Evolutionary conservation across 2,888 invertebrate genomes (phyloP).

Genomic region (Acanthacorydalis orientalis): DNA sequence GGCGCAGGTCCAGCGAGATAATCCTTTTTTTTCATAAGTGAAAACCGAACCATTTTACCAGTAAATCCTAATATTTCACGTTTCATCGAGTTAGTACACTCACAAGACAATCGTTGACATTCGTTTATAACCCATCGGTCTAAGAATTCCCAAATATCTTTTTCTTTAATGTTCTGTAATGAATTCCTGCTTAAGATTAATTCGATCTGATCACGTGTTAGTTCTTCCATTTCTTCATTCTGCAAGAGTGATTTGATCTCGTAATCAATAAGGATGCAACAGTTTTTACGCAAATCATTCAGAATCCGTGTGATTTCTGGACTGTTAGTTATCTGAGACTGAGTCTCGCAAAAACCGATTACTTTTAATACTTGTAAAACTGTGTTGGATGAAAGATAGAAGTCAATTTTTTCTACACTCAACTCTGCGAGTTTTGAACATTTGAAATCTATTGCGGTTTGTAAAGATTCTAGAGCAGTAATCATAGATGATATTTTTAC

Average conservation of each 20-base stretch:
- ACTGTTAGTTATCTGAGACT: background rate
- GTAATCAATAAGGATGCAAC: slow-evolving; percentile 2
- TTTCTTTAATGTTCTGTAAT: background rate
- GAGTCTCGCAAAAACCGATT: background rate
- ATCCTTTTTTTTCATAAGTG: slow-evolving; percentile 4
- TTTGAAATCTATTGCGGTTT: background rate
- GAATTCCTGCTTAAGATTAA: slow-evolving; percentile 1
- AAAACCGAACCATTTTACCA: slow-evolving; percentile 1
- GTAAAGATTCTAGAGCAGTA: background rate
- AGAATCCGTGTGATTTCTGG: background rate
- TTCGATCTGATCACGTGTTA: slow-evolving; percentile 4
- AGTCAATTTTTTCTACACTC: slow-evolving; percentile 1
- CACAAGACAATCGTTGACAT: background rate
- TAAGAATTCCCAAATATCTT: slow-evolving; percentile 1
- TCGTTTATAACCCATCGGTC: slow-evolving; percentile 1
- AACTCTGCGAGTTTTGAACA: background rate
- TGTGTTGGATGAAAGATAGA: background rate
- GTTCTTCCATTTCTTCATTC: slow-evolving; percentile 2
- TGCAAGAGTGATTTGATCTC: background rate
- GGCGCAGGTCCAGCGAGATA: slow-evolving; percentile 1
- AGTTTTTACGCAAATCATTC: slow-evolving; percentile 1
- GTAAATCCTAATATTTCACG: background rate
- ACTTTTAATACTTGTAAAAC: background rate
- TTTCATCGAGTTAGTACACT: slow-evolving; percentile 3
- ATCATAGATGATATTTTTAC: background rate